These are phyloP conservation scores for Orchesellides sinensis DNA, from an alignment of 2,888 invertebrate species.

Conservation along the genomic window DNA sequence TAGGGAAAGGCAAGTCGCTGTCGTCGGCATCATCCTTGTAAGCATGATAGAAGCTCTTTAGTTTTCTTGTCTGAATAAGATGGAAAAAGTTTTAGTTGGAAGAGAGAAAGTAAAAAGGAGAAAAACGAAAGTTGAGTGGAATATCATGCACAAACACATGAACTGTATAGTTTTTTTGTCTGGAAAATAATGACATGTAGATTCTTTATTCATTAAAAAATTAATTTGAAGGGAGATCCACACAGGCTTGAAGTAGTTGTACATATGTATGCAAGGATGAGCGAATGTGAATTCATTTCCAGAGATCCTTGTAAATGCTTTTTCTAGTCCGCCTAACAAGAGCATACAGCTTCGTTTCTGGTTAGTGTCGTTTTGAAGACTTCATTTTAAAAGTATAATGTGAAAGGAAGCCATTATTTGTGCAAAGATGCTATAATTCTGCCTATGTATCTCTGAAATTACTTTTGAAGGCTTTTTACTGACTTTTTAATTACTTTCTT, in stretches of 20 bases:
- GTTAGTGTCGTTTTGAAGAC: not conserved
- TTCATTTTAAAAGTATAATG: not conserved
- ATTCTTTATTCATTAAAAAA: not conserved
- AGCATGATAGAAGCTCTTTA: not conserved
- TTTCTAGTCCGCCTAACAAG: not conserved
- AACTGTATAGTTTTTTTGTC: not conserved
- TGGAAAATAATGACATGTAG: slow-evolving; percentile 15
- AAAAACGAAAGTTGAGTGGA: slow-evolving; percentile 4
- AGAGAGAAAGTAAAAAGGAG: not conserved
- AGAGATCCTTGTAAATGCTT: no score
- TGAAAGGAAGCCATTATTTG: not conserved
- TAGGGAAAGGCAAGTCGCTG: not conserved
- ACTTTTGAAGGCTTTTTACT: no score
- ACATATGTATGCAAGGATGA: not conserved
- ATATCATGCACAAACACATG: not conserved
- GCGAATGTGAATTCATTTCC: no score
- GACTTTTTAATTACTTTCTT: no score
- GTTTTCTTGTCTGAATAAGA: slow-evolving; percentile 1
- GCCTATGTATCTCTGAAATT: not conserved
- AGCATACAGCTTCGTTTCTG: not conserved
- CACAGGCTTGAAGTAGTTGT: no score
- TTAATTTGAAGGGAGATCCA: no score
- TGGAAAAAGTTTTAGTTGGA: slow-evolving; percentile 28
- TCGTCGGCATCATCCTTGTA: no score
- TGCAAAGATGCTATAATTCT: not conserved